Conservation (phyloP, 2,888 invertebrate genomes). For the Parascotia fuliginaria region DNA sequence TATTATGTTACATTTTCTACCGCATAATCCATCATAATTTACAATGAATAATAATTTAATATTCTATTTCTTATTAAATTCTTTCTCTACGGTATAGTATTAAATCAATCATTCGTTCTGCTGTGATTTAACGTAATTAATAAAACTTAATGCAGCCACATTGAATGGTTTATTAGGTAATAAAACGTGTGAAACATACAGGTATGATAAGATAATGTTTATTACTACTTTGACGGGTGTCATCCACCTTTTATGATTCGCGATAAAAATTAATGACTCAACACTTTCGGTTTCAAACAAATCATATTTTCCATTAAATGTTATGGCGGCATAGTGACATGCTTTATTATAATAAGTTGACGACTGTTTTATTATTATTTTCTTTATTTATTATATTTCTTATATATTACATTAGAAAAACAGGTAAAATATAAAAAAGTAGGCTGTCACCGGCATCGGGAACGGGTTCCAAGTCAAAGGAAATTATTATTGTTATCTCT, state of each 20-base stretch:
- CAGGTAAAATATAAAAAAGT: no score
- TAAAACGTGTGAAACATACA: conserved; percentile 41
- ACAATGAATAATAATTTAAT: conserved; percentile 13
- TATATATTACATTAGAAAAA: no score
- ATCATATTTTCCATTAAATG: conserved; percentile 23
- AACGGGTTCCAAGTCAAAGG: no score
- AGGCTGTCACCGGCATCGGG: no score
- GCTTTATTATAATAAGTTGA: conserved; percentile 1
- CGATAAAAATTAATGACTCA: conserved; percentile 31
- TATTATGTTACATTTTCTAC: background rate
- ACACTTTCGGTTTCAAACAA: conserved; percentile 18
- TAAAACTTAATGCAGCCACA: conserved; percentile 28
- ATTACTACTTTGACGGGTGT: conserved; percentile 34
- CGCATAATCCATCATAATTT: conserved; percentile 6
- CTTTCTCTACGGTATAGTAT: conserved; percentile 27
- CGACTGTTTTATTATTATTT: background rate
- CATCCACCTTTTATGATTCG: conserved; percentile 34
- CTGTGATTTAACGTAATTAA: conserved; percentile 40
- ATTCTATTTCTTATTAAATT: conserved; percentile 20
- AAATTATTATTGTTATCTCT: no score
- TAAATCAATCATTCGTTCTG: conserved; percentile 32
- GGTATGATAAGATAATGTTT: conserved; percentile 38
- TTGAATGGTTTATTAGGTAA: conserved; percentile 40
- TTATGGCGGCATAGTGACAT: conserved; percentile 10
- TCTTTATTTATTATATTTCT: background rate